Base-by-base conservation (phyloP, 37 sponge, comb jelly and placozoan species). In the Lycopodina hypogea region DNA sequence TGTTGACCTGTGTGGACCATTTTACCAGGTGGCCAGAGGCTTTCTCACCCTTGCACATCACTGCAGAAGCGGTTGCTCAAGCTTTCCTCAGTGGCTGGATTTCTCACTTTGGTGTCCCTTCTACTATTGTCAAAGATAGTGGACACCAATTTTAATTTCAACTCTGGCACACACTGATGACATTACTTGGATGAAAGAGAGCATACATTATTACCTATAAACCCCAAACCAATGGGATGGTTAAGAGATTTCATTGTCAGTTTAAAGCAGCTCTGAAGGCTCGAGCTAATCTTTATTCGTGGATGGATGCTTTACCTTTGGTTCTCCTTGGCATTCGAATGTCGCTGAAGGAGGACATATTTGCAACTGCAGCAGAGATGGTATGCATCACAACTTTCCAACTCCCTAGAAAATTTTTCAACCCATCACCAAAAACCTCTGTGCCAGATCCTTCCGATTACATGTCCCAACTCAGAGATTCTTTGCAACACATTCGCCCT, bases 341-440 rank as follows among this genome's bases (percentile, higher is more conserved):
- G 38, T 68, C 87, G 18, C 64, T 85, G 52, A 84, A 86, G 65
- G 79, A 78, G 42, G 91, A 90, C 66, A 48, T 86, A 12, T 28
- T 22, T 26, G 76, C 81, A 17, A 90, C 78, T 17, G 62, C 83
- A 22, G 83, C 91, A 30, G 91, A 90, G 83, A 72, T 90, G 79
- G 75, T 82, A 3, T 90, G 85, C 73, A 86, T 86, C 64, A 86
- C 87, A 2, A 86, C 91, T 18, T 69, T 90, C 19, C 74, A 83
- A 14, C 83, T 86, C 40, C 91, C 91, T 3, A 87, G 91, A 50
- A 83, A 78, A 77, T 90, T 80, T 74, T 82, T 90, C 56, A 58
- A 48, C 28, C 71, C 89, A 17, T 40, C 60, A 28, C 40, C 53
- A 15, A 55, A 42, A 36, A 66, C 36, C 50, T 82, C 88, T 72